Conservation (phyloP, 2,113 vertebrate genomes). For the Mystacornis crossleyi region DNA sequence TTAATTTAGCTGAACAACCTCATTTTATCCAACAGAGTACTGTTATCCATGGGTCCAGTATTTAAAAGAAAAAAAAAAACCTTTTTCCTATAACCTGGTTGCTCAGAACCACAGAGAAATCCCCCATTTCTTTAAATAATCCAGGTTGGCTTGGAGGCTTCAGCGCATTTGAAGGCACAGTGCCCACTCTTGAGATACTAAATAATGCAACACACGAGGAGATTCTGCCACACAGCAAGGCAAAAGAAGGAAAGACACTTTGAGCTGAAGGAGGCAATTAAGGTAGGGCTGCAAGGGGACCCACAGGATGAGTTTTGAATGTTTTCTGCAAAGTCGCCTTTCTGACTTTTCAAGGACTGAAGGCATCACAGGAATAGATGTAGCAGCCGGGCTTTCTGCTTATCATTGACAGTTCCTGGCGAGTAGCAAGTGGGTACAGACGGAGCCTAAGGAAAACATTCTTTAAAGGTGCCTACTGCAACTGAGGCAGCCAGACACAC, state of each 20-base stretch:
- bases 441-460: not conserved
- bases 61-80: not conserved
- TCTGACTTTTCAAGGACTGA: not conserved
- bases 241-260: not conserved
- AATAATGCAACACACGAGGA: conserved; percentile 5
- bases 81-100: not conserved
- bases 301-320: not conserved
- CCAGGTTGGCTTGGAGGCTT: not conserved
- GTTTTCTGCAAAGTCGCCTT: not conserved
- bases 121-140: not conserved
- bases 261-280: conserved; percentile 1
- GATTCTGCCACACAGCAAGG: not conserved
- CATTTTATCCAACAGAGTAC: not conserved
- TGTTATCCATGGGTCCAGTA: not conserved
- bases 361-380: not conserved
- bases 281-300: not conserved
- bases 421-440: not conserved
- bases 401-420: not conserved
- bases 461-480: not conserved
- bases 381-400: not conserved
- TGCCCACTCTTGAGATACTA: not conserved
- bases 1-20: not conserved
- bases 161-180: not conserved
- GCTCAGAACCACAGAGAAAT: not conserved
- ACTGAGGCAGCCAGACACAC: not conserved